A percentile compares a stretch with the other conserved stretches of the same genome.
These are phyloP conservation scores for Trichoplusia ni DNA, from an alignment of 1,140 invertebrate species.

Conservation along the genomic window DNA sequence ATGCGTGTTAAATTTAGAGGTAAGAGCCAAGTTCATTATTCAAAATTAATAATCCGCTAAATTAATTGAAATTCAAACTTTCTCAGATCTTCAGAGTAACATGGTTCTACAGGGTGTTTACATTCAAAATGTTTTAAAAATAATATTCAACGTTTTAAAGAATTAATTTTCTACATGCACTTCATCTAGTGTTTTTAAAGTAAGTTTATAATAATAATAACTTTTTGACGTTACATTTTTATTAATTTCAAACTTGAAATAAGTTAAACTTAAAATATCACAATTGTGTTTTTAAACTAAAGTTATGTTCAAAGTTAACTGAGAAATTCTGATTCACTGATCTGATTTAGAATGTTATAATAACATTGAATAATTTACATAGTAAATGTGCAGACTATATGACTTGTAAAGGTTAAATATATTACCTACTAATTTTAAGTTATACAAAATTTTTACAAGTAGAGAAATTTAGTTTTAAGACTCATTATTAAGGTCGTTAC, in stretches of 20 bases:
- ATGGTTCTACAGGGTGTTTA: constrained; percentile 55
- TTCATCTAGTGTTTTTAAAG: neutral
- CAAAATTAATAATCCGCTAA: constrained; percentile 79
- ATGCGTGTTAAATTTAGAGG: constrained; percentile 40
- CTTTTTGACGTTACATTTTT: constrained; percentile 5
- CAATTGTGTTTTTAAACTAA: neutral
- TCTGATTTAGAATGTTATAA: constrained; percentile 16
- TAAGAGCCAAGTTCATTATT: constrained; percentile 71
- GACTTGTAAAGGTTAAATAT: neutral
- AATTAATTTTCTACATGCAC: constrained; percentile 19
- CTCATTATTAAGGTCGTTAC: too few relatives aligned
- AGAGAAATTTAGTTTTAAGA: too few relatives aligned
- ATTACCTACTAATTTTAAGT: neutral
- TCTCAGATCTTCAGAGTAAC: constrained; percentile 54
- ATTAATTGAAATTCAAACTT: constrained; percentile 77
- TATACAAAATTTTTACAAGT: too few relatives aligned
- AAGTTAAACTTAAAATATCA: constrained; percentile 31
- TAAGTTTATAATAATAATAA: constrained; percentile 16
- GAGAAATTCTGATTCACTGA: neutral
- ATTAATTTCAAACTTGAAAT: constrained; percentile 4
- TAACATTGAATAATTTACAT: constrained; percentile 7
- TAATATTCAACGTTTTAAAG: constrained; percentile 15
- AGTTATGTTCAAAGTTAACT: constrained; percentile 20
- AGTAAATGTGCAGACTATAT: neutral
- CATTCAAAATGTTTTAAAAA: neutral